Evolutionary conservation across 2,888 invertebrate genomes (phyloP), one percentile per base, ranked within the genome.

Genomic region (Pollenia amentaria): DNA sequence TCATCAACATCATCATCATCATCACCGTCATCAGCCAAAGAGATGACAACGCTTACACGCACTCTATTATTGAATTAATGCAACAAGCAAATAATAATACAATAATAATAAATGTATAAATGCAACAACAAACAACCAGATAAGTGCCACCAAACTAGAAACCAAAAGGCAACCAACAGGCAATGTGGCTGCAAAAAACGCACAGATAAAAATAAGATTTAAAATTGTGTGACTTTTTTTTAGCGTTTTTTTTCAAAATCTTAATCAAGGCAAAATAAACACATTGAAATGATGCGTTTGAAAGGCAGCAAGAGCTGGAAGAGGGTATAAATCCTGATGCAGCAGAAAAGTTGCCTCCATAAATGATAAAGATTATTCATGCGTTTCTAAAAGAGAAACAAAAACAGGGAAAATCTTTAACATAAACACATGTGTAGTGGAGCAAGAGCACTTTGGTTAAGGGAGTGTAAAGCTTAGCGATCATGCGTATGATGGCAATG

Each of bases 401-500:
- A 72, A 78, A 65, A 0, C 21, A 48, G 8, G 21, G 12, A 65
- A 80, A 62, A 44, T 75, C 18, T 53, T 72, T 57, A 18, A 46
- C 64, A 18, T 29, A 29, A 69, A 60, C 21, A 18, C 4, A 38
- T 65, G 18, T 64, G 0, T 11, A 46, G 11, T 9, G 8, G 11
- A 4, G 11, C 21, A 3, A 48, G 38, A 44, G 55, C 76, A 73
- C 75, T 78, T 64, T 89, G 69, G 53, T 16, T 16, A 57, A 55
- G 60, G 87, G 83, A 83, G 83, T 80, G 72, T 80, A 77, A 77
- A 64, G 76, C 72, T 73, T 80, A 60, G 80, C 80, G 72, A 87
- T 87, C 83, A 84, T 87, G 87, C 87, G 87, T 87, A 80, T 80
- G 87, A 87, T 84, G 80, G 79, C 83, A 80, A 70, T 80, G 87